phyloP scores from a whole-genome alignment of 2,113 vertebrate species.

The Gavia stellata region DNA sequence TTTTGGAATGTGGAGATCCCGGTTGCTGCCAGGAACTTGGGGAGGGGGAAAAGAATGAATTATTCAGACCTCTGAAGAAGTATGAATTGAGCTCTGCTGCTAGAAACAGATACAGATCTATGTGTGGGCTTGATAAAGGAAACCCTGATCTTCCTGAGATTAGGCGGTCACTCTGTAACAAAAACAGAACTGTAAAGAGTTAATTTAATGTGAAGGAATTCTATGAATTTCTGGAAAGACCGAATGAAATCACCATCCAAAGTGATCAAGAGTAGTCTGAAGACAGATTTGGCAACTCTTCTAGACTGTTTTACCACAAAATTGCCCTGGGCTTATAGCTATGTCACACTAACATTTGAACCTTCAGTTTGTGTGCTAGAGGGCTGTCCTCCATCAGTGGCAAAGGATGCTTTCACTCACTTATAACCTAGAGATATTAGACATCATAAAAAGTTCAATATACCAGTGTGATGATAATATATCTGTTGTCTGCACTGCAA shows the following conservation, averaged over 20 bases:
- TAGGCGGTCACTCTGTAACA: neutral
- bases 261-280: neutral
- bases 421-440: constrained; percentile 38
- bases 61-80: neutral
- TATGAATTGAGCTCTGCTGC: neutral
- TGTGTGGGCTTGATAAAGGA: neutral
- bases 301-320: neutral
- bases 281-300: neutral
- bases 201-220: neutral
- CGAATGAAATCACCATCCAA: neutral
- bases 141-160: neutral
- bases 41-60: neutral
- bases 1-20: neutral
- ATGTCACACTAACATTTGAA: neutral
- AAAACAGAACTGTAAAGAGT: neutral
- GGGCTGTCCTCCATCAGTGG: neutral
- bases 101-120: neutral
- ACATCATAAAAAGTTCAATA: constrained; percentile 60
- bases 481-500: constrained; percentile 38
- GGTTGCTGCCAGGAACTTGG: neutral
- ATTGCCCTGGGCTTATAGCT: neutral
- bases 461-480: constrained; percentile 47
- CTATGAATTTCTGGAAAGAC: neutral
- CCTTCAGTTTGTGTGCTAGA: neutral
- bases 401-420: constrained; percentile 1